Percentiles rank a stretch among this genome's conserved stretches.
Evolutionary conservation across 64 coral and sea anemone genomes (phyloP).

Genomic region (Dendrophyllia cribrosa): DNA sequence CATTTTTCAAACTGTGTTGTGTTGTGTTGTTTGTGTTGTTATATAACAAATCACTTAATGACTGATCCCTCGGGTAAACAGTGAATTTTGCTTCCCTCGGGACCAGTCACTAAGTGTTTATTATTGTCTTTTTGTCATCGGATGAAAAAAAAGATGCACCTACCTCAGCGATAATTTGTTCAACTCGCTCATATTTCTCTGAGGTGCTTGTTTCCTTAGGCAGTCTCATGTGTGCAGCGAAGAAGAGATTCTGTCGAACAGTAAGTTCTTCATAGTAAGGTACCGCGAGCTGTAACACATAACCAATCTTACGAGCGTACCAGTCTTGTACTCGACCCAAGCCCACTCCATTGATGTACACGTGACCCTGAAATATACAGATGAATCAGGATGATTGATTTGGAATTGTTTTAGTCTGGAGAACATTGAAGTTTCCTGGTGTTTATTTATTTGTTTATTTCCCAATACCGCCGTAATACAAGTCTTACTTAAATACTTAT

Average conservation of each 20-base stretch:
- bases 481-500: no score
- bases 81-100: no score
- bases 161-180: slow-evolving; percentile 85
- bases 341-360: slow-evolving; percentile 78
- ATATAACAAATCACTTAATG: no score
- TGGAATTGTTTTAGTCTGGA: no score
- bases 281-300: slow-evolving; percentile 76
- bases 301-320: slow-evolving; percentile 74
- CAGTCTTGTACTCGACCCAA: slow-evolving; percentile 71
- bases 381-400: background rate
- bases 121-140: no score
- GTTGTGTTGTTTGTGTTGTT: no score
- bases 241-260: slow-evolving; percentile 74
- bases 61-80: no score
- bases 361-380: slow-evolving; percentile 50
- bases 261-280: slow-evolving; percentile 87
- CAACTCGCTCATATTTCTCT: slow-evolving; percentile 81
- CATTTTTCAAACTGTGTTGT: no score
- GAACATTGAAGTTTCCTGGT: no score
- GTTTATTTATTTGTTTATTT: no score
- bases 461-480: no score
- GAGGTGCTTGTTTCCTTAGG: slow-evolving; percentile 41
- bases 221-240: slow-evolving; percentile 77
- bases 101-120: no score
- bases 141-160: background rate